phyloP scores from a whole-genome alignment of 2,888 invertebrate species.

The Xestoiulus laeticollis region DNA sequence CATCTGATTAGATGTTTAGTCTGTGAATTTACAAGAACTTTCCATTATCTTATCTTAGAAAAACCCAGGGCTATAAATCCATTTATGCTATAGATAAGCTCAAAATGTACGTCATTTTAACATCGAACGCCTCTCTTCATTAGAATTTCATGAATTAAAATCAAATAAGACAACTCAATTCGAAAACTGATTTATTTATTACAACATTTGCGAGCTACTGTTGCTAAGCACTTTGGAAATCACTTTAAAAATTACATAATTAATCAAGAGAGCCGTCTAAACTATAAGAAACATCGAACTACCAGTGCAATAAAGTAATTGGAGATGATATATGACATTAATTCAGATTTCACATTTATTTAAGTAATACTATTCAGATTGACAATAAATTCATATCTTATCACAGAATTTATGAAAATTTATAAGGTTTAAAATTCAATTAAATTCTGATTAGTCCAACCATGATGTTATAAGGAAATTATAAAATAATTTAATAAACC shows the following conservation, averaged over 20 bases:
- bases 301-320: too few species aligned
- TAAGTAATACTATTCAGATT: too few species aligned
- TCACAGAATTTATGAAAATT: too few species aligned
- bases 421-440: too few species aligned
- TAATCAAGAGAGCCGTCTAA: neutral
- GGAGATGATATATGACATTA: too few species aligned
- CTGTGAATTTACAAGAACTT: neutral
- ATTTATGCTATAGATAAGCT: neutral
- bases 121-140: neutral
- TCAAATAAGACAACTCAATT: neutral
- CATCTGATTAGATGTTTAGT: neutral
- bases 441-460: too few species aligned
- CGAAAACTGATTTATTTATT: neutral
- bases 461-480: too few species aligned
- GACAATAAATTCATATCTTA: too few species aligned
- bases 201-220: neutral
- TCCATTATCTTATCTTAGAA: neutral
- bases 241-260: neutral
- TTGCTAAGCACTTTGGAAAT: constrained; percentile 24
- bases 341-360: too few species aligned
- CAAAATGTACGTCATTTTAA: neutral
- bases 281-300: neutral
- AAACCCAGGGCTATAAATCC: neutral
- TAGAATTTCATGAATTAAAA: neutral
- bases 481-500: too few species aligned